Evolutionary conservation across 2,797 vertebrate species (phyloP).

Genomic region (Adelosebastes latens): DNA sequence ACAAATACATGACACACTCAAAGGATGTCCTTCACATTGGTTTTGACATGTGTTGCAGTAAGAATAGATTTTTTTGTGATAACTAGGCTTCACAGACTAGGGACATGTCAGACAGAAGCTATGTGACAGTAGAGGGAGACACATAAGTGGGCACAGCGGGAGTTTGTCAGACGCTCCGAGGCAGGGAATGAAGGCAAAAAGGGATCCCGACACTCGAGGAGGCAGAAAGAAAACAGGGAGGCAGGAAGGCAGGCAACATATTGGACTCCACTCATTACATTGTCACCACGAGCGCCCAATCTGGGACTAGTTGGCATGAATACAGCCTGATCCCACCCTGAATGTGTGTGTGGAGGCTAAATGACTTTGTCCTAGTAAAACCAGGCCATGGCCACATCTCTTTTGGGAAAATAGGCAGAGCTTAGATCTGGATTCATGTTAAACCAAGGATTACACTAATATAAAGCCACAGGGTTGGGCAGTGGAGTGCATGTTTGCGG

Average conservation of each 20-base stretch:
- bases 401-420: conserved; percentile 51
- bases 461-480: conserved; percentile 35
- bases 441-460: conserved; percentile 60
- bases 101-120: conserved; percentile 40
- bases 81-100: conserved; percentile 29
- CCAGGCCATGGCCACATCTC: conserved; percentile 55
- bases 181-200: conserved; percentile 30
- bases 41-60: conserved; percentile 15
- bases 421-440: conserved; percentile 58
- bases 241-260: conserved; percentile 65
- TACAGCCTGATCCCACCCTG: conserved; percentile 54
- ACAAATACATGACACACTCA: conserved; percentile 12
- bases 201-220: conserved; percentile 37
- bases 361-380: conserved; percentile 50
- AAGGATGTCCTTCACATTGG: neutral
- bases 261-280: conserved; percentile 73
- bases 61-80: conserved; percentile 42
- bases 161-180: conserved; percentile 53
- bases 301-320: conserved; percentile 66
- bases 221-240: conserved; percentile 49
- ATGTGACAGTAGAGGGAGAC: conserved; percentile 51
- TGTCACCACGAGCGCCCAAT: conserved; percentile 69
- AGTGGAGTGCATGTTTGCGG: conserved; percentile 27
- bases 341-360: conserved; percentile 29
- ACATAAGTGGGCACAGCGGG: conserved; percentile 69